Percentiles rank a stretch among this genome's conserved stretches.
phyloP scores from a whole-genome alignment of 2,888 invertebrate genomes.

The Zhuqinia jingwanae region DNA sequence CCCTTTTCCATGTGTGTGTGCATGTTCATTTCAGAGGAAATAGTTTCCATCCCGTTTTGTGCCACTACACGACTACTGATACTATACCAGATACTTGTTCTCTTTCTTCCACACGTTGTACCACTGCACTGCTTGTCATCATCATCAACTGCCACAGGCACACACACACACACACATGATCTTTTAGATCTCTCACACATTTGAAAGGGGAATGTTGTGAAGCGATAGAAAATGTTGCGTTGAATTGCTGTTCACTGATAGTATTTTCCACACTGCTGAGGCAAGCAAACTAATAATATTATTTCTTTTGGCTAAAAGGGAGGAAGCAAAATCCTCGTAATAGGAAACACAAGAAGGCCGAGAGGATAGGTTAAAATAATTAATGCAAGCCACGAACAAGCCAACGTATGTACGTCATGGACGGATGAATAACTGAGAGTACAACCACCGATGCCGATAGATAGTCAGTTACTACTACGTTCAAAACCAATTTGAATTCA shows the following conservation, averaged over 20 bases:
- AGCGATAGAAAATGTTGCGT: background rate
- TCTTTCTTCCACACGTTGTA: background rate
- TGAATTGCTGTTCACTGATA: slow-evolving; percentile 7
- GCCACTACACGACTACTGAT: background rate
- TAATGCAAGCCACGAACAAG: slow-evolving; percentile 56
- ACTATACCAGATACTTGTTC: background rate
- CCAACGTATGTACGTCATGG: background rate
- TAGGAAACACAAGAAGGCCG: background rate
- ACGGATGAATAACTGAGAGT: slow-evolving; percentile 25
- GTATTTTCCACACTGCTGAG: background rate
- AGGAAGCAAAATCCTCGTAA: background rate
- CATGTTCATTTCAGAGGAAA: slow-evolving; percentile 43
- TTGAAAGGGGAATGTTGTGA: slow-evolving; percentile 43
- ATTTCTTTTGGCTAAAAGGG: background rate
- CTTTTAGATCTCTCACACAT: background rate
- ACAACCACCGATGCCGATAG: background rate
- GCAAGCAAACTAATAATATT: background rate
- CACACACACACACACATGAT: background rate
- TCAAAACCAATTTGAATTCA: no score
- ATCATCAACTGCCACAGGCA: slow-evolving; percentile 43
- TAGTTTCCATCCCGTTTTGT: slow-evolving; percentile 38
- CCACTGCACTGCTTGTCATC: slow-evolving; percentile 25
- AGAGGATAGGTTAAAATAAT: slow-evolving; percentile 61
- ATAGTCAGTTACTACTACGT: background rate
- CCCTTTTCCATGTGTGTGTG: slow-evolving; percentile 47